phyloP scores from a whole-genome alignment of 2,797 vertebrate genomes.

The Selene dorsalis region DNA sequence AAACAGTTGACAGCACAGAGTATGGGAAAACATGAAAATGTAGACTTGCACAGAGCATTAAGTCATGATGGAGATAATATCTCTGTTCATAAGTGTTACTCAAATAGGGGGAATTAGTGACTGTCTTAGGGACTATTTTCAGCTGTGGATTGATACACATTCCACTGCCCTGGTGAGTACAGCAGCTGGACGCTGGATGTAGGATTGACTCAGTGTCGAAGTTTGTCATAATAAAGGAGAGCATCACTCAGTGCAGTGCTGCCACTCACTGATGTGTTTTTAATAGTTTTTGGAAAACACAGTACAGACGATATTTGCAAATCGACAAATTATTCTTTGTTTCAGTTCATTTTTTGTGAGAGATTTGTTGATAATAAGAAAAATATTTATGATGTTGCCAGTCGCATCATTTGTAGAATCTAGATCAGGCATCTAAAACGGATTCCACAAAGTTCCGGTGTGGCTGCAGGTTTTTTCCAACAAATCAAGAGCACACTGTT shows the following conservation, averaged over 20 bases:
- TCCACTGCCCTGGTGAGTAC: not conserved
- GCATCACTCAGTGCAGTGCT: not conserved
- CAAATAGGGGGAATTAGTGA: not conserved
- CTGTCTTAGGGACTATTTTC: conserved; percentile 1
- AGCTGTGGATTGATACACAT: not conserved
- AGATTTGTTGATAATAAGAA: not conserved
- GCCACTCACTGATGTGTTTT: not conserved
- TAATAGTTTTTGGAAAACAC: not conserved
- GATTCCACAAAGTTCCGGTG: too few species aligned
- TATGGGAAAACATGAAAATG: too few species aligned
- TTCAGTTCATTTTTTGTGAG: not conserved
- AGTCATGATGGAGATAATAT: not conserved
- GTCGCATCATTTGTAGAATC: too few species aligned
- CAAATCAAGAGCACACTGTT: too few species aligned
- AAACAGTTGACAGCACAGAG: too few species aligned
- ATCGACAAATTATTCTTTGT: not conserved
- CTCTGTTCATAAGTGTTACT: not conserved
- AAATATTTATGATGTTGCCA: not conserved
- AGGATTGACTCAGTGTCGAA: not conserved
- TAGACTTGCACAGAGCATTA: too few species aligned
- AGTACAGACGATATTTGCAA: not conserved
- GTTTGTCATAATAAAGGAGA: not conserved
- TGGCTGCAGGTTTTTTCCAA: too few species aligned
- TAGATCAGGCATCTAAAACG: too few species aligned
- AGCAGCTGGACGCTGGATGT: not conserved